Evolutionary conservation across 2,113 vertebrate species (phyloP).

Genomic region (Menidia beryllina): DNA sequence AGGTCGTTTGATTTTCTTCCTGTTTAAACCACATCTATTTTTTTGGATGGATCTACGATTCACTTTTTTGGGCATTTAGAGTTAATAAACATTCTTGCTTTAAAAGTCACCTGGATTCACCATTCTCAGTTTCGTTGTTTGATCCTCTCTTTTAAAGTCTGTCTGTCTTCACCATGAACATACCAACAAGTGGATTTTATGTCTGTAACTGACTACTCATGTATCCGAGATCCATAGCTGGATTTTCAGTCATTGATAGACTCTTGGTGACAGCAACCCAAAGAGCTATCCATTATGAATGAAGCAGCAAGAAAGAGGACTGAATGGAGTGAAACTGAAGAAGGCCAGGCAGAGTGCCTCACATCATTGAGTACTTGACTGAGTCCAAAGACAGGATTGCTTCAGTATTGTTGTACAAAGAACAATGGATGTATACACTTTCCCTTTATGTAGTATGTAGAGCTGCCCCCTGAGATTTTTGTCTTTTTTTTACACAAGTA

Average conservation of each 20-base stretch:
- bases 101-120: neutral
- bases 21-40: no score
- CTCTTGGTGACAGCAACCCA: constrained; percentile 69
- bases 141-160: constrained; percentile 8
- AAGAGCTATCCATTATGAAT: constrained; percentile 78
- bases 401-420: constrained; percentile 69
- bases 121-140: neutral
- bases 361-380: constrained; percentile 82
- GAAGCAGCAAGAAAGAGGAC: constrained; percentile 65
- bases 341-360: constrained; percentile 78
- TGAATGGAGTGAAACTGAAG: constrained; percentile 77
- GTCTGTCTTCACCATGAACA: constrained; percentile 10
- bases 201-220: constrained; percentile 33
- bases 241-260: constrained; percentile 61
- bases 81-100: neutral
- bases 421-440: constrained; percentile 69
- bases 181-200: constrained; percentile 40
- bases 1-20: neutral
- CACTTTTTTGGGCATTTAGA: neutral
- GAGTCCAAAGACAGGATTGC: constrained; percentile 79
- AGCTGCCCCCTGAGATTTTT: constrained; percentile 1
- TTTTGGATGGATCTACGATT: neutral
- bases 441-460: constrained; percentile 72
- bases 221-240: constrained; percentile 47
- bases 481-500: neutral